Evolutionary conservation across 2,888 invertebrate genomes (phyloP).

Genomic region (Loripinus fragilis): DNA sequence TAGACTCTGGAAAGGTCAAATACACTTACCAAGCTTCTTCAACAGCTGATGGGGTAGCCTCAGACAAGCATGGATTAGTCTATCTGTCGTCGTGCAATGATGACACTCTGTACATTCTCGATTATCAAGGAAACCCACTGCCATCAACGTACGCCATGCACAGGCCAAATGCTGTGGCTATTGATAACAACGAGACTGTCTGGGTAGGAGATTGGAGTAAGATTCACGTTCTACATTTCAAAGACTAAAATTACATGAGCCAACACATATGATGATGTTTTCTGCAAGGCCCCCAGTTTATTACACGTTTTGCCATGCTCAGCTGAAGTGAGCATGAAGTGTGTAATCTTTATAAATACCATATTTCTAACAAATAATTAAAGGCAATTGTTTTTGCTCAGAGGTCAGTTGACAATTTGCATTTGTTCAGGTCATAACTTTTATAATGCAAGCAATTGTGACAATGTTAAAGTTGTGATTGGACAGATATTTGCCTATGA

Average conservation of each 20-base stretch:
- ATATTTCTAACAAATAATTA: no score
- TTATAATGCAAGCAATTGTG: no score
- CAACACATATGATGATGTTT: no score
- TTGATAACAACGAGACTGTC: conserved; percentile 46
- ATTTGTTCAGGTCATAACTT: no score
- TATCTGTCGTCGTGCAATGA: conserved; percentile 53
- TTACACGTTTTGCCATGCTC: no score
- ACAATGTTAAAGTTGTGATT: no score
- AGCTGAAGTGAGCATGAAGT: no score
- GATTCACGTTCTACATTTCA: conserved; percentile 52
- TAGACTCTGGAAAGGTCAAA: conserved; percentile 42
- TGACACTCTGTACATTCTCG: conserved; percentile 48
- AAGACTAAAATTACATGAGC: conserved; percentile 27
- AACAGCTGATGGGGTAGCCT: conserved; percentile 54
- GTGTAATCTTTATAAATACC: no score
- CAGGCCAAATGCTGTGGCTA: conserved; percentile 51
- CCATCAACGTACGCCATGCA: conserved; percentile 58
- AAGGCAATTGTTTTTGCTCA: no score
- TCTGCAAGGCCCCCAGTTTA: no score
- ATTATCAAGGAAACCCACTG: conserved; percentile 49
- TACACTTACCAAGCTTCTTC: conserved; percentile 46
- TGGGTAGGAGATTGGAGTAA: conserved; percentile 60
- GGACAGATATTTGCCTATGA: no score
- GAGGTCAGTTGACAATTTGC: no score
- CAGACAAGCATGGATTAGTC: conserved; percentile 54